A percentile compares a stretch with the other conserved stretches of the same genome.
These are phyloP conservation scores for Caranx melampygus DNA, from an alignment of 2,113 vertebrate genomes.

Conservation along the genomic window DNA sequence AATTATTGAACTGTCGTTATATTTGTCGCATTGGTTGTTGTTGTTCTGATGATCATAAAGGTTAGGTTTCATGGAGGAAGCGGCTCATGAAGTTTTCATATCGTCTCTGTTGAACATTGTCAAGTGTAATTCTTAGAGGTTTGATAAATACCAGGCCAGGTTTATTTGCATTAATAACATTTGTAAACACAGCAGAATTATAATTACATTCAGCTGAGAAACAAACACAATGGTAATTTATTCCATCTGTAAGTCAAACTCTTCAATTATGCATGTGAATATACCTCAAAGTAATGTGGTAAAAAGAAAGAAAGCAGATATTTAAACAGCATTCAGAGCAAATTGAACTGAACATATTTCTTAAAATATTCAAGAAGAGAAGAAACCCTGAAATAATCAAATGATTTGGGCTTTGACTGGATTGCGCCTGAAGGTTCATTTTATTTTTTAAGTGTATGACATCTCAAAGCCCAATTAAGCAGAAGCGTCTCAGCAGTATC, in stretches of 20 bases:
- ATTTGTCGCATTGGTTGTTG: not conserved
- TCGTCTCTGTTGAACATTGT: not conserved
- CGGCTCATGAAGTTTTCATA: not conserved
- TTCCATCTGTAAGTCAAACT: not conserved
- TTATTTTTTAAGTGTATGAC: constrained; percentile 36
- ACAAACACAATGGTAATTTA: not conserved
- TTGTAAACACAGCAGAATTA: not conserved
- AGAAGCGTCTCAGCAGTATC: constrained; percentile 23
- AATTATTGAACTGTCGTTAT: not conserved
- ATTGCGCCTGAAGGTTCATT: constrained; percentile 29
- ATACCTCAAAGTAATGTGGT: not conserved
- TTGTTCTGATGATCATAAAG: not conserved
- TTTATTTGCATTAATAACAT: not conserved
- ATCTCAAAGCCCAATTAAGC: constrained; percentile 66
- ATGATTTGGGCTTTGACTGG: constrained; percentile 32
- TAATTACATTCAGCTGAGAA: not conserved
- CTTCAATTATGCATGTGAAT: not conserved
- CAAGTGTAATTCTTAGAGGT: not conserved
- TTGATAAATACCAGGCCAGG: not conserved
- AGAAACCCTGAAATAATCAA: constrained; percentile 32
- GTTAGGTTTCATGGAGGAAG: not conserved
- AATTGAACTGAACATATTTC: constrained; percentile 5
- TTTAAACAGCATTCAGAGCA: not conserved
- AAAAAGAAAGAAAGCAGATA: not conserved
- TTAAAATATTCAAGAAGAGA: constrained; percentile 5